Evolutionary conservation across 2,113 vertebrate species (phyloP).

Genomic region (Planiliza haematocheilus): DNA sequence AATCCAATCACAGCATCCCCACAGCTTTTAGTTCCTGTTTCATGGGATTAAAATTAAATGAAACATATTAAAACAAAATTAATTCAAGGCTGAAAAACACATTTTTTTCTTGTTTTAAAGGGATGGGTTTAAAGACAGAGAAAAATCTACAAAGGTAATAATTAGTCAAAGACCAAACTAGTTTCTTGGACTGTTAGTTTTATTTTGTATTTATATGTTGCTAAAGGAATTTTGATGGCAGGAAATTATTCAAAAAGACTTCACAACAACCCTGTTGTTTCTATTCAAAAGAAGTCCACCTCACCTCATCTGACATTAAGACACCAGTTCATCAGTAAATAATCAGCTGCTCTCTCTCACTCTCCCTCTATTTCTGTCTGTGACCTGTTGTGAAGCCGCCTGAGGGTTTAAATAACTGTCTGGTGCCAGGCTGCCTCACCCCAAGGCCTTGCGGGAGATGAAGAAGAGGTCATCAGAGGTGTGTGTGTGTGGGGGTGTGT

Average conservation of each 20-base stretch:
- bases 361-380: conserved; percentile 45
- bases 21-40: conserved; percentile 79
- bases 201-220: conserved; percentile 59
- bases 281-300: conserved; percentile 20
- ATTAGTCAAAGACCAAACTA: conserved; percentile 71
- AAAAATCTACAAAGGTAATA: conserved; percentile 75
- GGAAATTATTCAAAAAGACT: conserved; percentile 29
- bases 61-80: conserved; percentile 82
- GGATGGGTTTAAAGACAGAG: conserved; percentile 65
- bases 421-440: conserved; percentile 85
- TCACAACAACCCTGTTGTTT: conserved; percentile 33
- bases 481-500: conserved; percentile 31
- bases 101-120: conserved; percentile 74
- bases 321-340: conserved; percentile 52
- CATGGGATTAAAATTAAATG: conserved; percentile 83
- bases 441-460: conserved; percentile 81
- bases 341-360: conserved; percentile 51
- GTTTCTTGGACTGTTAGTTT: conserved; percentile 62
- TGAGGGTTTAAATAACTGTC: conserved; percentile 84
- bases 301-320: conserved; percentile 12
- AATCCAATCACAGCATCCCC: conserved; percentile 81
- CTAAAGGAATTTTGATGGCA: conserved; percentile 60
- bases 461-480: conserved; percentile 79
- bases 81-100: conserved; percentile 78
- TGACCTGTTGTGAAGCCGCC: conserved; percentile 81